A percentile compares a stretch with the other conserved stretches of the same genome.
These are phyloP conservation scores for Parasteatoda tepidariorum DNA, from an alignment of 1,140 invertebrate species.

Conservation along the genomic window DNA sequence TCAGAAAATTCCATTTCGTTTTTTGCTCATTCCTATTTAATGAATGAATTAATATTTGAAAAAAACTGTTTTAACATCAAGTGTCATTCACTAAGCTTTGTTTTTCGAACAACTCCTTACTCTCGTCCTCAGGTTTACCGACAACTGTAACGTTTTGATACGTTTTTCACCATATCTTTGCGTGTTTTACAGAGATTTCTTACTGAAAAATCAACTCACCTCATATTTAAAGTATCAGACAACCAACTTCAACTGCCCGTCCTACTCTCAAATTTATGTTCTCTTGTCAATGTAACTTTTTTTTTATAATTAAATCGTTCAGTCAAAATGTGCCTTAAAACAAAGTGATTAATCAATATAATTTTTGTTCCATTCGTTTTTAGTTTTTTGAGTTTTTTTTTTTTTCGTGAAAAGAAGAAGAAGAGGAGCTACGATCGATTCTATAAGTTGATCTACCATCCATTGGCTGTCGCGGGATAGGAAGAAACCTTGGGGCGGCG, in stretches of 20 bases:
- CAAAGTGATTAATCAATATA: slow-evolving; percentile 37
- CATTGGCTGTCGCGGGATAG: background rate
- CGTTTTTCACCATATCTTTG: no score
- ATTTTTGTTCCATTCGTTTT: background rate
- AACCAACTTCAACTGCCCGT: background rate
- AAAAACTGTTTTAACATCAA: no score
- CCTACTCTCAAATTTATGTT: background rate
- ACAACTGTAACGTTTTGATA: no score
- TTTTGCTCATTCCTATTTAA: no score
- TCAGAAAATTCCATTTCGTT: no score
- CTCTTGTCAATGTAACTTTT: background rate
- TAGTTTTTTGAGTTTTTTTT: background rate
- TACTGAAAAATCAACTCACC: no score
- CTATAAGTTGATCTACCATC: background rate
- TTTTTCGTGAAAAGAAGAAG: background rate
- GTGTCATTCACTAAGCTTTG: no score
- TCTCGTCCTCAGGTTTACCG: no score
- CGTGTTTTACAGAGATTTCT: no score
- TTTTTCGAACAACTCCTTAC: no score
- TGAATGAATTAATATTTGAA: no score
- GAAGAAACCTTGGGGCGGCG: background rate
- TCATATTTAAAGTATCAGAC: background rate
- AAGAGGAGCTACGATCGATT: slow-evolving; percentile 15
- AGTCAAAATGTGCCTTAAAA: background rate
- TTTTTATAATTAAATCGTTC: background rate